Percentiles rank a stretch among this genome's conserved stretches.
phyloP scores from a whole-genome alignment of 2,888 invertebrate species.

The Torymus tubicola region DNA sequence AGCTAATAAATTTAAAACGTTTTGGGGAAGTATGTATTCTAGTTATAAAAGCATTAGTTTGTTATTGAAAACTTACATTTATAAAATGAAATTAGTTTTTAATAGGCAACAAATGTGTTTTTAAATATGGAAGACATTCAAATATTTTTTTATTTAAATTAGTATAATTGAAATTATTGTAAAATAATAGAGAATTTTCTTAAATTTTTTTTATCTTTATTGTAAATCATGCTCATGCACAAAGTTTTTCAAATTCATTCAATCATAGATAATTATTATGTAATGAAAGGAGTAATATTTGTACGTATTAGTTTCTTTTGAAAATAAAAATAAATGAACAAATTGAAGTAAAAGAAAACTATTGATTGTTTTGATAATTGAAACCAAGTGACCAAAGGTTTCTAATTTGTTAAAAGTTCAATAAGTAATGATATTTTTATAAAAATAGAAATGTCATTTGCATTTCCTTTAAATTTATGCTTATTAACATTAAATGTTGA shows the following conservation, averaged over 20 bases:
- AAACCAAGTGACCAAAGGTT: background rate
- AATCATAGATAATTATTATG: background rate
- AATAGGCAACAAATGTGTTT: too few relatives aligned
- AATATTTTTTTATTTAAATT: too few relatives aligned
- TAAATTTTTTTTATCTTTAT: constrained; percentile 5
- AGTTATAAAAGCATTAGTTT: background rate
- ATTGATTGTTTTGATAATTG: constrained; percentile 10
- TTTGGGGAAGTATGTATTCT: too few relatives aligned
- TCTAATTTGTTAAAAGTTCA: too few relatives aligned
- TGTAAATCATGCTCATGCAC: constrained; percentile 30
- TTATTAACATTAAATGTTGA: too few relatives aligned
- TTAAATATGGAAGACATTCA: too few relatives aligned
- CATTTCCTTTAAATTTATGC: too few relatives aligned
- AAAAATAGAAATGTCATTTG: too few relatives aligned
- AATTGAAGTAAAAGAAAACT: constrained; percentile 20
- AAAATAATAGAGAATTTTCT: too few relatives aligned
- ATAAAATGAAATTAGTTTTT: background rate
- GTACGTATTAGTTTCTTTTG: constrained; percentile 36
- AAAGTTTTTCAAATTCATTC: constrained; percentile 28
- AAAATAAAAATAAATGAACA: constrained; percentile 17
- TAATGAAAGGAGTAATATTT: constrained; percentile 13
- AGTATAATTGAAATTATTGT: too few relatives aligned
- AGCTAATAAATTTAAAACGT: background rate
- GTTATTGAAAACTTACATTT: constrained; percentile 3
- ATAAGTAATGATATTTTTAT: too few relatives aligned